These are phyloP conservation scores for Neotragus pygmaeus DNA, from an alignment of 2,113 vertebrate genomes.

Conservation along the genomic window DNA sequence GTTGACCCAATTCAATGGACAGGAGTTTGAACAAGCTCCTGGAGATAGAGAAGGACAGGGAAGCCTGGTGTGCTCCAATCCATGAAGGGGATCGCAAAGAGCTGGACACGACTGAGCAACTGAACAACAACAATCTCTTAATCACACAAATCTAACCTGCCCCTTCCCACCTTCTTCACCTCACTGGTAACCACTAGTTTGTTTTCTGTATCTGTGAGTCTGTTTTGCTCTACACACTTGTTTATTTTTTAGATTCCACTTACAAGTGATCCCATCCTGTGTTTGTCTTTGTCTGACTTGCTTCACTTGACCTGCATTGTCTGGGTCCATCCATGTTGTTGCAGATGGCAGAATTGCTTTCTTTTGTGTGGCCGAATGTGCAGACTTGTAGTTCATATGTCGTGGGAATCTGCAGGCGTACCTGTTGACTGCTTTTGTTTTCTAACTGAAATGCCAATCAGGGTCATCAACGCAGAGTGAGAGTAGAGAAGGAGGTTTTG, in stretches of 20 bases:
- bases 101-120: not conserved
- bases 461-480: not conserved
- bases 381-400: fast-evolving
- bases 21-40: not conserved
- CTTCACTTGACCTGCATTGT: not conserved
- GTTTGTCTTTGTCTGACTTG: not conserved
- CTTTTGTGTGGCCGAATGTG: not conserved
- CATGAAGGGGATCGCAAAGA: not conserved
- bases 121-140: not conserved
- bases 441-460: not conserved
- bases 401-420: too few species aligned
- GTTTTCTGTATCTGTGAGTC: not conserved
- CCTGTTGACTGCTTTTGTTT: not conserved
- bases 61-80: not conserved
- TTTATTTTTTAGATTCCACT: not conserved
- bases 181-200: not conserved
- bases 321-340: not conserved
- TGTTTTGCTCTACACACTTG: not conserved
- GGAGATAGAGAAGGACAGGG: not conserved
- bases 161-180: not conserved
- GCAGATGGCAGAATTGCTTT: not conserved
- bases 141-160: not conserved
- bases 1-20: not conserved
- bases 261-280: not conserved
- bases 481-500: not conserved